Evolutionary conservation across 2,797 vertebrate species (phyloP).

Genomic region (Tolypeutes matacus): DNA sequence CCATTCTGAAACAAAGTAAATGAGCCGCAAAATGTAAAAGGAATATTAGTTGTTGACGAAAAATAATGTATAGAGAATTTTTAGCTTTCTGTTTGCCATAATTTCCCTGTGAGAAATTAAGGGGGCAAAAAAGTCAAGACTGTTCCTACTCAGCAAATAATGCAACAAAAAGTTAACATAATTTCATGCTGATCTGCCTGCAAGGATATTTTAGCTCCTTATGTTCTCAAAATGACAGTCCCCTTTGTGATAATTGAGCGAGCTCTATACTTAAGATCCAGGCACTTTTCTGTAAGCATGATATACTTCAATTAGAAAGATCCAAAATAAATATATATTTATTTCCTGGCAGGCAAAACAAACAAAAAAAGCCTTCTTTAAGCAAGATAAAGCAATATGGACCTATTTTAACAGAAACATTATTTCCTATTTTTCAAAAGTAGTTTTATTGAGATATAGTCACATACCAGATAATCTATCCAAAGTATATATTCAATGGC

Average conservation of each 20-base stretch:
- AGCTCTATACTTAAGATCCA: background rate
- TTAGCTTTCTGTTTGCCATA: constrained; percentile 13
- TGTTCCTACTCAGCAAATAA: constrained; percentile 1
- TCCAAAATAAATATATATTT: background rate
- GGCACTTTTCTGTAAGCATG: background rate
- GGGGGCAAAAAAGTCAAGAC: background rate
- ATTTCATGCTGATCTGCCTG: background rate
- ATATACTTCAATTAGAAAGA: background rate
- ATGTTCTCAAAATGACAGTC: background rate
- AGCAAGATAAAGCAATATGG: constrained; percentile 17
- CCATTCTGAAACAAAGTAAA: constrained; percentile 47
- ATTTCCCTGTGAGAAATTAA: constrained; percentile 3
- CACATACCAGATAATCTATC: too few relatives aligned
- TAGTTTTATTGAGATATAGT: too few relatives aligned
- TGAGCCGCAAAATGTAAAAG: background rate
- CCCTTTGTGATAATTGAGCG: background rate
- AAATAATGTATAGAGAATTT: background rate
- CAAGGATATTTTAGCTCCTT: background rate
- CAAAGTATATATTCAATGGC: too few relatives aligned
- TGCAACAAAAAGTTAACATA: background rate
- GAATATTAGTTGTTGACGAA: background rate
- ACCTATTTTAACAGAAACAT: background rate
- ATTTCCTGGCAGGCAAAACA: constrained; percentile 19
- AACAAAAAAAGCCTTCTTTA: background rate
- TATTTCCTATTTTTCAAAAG: too few relatives aligned